A percentile compares a stretch with the other conserved stretches of the same genome.
Evolutionary conservation across 2,888 invertebrate genomes (phyloP).

Genomic region (Abrostola tripartita): DNA sequence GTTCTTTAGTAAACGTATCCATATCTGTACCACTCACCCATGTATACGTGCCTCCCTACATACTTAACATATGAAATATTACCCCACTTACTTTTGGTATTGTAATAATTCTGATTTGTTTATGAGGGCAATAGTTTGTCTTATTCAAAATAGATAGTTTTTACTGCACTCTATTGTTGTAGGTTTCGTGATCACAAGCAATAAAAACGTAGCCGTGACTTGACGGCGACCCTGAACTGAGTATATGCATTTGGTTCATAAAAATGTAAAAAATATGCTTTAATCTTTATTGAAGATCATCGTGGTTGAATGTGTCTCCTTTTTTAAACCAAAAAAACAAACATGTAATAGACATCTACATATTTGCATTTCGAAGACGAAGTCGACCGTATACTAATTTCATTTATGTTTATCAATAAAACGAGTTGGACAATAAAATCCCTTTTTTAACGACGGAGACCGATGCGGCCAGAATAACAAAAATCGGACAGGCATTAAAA

Average conservation of each 20-base stretch:
- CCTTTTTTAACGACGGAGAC: neutral
- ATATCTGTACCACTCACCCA: slow-evolving; percentile 14
- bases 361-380: neutral
- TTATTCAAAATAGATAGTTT: slow-evolving; percentile 47
- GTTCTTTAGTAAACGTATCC: slow-evolving; percentile 16
- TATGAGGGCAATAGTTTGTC: slow-evolving; percentile 40
- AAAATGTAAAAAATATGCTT: slow-evolving; percentile 36
- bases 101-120: slow-evolving; percentile 45
- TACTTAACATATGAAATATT: slow-evolving; percentile 29
- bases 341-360: neutral
- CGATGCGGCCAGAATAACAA: neutral
- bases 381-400: slow-evolving; percentile 1
- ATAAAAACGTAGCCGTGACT: slow-evolving; percentile 56
- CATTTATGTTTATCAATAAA: slow-evolving; percentile 5
- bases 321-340: slow-evolving; percentile 8
- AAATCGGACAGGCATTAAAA: neutral
- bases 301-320: slow-evolving; percentile 21
- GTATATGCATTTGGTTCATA: slow-evolving; percentile 24
- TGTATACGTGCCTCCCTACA: slow-evolving; percentile 10
- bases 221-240: slow-evolving; percentile 47
- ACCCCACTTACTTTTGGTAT: slow-evolving; percentile 31
- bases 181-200: slow-evolving; percentile 56
- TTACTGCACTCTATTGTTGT: slow-evolving; percentile 40
- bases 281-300: slow-evolving; percentile 42
- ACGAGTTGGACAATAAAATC: neutral